These are phyloP conservation scores for Trididemnum miniatum DNA, from an alignment of 23 tunicate species.

Conservation along the genomic window DNA sequence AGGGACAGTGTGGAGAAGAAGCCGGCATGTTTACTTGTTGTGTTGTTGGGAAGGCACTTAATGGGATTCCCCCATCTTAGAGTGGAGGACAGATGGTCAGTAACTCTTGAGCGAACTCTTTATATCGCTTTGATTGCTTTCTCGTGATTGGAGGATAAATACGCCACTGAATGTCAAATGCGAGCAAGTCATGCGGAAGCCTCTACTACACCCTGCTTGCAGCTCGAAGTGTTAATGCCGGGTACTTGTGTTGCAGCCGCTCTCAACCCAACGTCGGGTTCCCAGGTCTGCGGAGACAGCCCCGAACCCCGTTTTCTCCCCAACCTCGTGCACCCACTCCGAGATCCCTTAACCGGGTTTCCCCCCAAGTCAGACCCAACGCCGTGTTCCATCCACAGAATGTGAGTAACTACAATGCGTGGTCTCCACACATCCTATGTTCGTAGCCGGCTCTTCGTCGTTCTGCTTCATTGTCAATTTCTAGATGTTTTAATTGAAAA, in stretches of 20 bases:
- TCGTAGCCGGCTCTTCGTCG: background rate
- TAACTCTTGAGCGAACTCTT: too few species aligned
- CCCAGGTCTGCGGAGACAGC: slow-evolving; percentile 6
- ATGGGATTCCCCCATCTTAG: too few species aligned
- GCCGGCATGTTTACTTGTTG: too few species aligned
- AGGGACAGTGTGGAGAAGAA: too few species aligned
- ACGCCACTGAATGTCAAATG: too few species aligned
- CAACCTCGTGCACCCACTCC: slow-evolving; percentile 20
- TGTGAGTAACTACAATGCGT: too few species aligned
- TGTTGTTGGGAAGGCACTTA: too few species aligned
- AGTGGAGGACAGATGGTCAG: too few species aligned
- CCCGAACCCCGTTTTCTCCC: slow-evolving; percentile 16
- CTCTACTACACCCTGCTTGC: background rate
- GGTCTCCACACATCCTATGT: background rate
- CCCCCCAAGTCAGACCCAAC: slow-evolving; percentile 38
- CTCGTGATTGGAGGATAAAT: too few species aligned
- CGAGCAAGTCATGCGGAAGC: too few species aligned
- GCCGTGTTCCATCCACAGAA: slow-evolving; percentile 45
- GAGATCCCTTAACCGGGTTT: slow-evolving; percentile 36
- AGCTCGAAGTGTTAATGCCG: background rate
- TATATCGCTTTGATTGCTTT: too few species aligned
- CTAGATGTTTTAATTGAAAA: too few species aligned
- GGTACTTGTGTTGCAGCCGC: slow-evolving; percentile 15
- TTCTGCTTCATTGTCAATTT: background rate
- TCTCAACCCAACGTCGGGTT: slow-evolving; percentile 47